Conservation (phyloP, 2,113 vertebrate genomes). For the Chaetops frenatus region DNA sequence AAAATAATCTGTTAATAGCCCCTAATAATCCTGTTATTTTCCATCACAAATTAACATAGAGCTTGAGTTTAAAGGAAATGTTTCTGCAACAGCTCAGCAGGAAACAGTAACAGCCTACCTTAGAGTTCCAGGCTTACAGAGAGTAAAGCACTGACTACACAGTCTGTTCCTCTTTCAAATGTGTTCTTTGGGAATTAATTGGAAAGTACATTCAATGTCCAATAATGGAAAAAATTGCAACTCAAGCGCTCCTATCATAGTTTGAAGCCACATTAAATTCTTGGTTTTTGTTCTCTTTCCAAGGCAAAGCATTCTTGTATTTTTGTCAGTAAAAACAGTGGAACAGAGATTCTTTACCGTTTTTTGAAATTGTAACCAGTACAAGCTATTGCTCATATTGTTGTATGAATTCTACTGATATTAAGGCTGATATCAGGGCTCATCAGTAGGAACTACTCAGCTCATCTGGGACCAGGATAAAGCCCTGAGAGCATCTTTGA, state of each 20-base stretch:
- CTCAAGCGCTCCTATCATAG: neutral
- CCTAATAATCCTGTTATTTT: constrained; percentile 17
- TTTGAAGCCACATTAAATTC: neutral
- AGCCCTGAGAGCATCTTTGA: neutral
- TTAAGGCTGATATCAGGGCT: neutral
- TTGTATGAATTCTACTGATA: neutral
- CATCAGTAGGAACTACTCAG: neutral
- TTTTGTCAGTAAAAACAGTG: neutral
- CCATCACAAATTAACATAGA: neutral
- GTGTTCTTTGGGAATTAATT: neutral
- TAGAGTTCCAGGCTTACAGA: neutral
- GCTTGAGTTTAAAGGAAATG: neutral
- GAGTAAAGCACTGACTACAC: neutral
- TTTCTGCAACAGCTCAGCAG: constrained; percentile 24
- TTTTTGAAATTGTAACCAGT: neutral
- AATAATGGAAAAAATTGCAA: neutral
- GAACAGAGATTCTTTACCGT: neutral
- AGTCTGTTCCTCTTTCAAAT: neutral
- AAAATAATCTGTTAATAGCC: neutral
- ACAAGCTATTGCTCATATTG: neutral
- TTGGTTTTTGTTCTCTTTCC: neutral
- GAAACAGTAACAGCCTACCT: neutral
- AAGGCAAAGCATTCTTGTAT: neutral
- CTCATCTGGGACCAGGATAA: neutral
- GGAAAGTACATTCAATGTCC: neutral